Evolutionary conservation across 64 coral and sea anemone genomes (phyloP), one percentile per base, ranked within the genome.

Genomic region (Actinia tenebrosa): DNA sequence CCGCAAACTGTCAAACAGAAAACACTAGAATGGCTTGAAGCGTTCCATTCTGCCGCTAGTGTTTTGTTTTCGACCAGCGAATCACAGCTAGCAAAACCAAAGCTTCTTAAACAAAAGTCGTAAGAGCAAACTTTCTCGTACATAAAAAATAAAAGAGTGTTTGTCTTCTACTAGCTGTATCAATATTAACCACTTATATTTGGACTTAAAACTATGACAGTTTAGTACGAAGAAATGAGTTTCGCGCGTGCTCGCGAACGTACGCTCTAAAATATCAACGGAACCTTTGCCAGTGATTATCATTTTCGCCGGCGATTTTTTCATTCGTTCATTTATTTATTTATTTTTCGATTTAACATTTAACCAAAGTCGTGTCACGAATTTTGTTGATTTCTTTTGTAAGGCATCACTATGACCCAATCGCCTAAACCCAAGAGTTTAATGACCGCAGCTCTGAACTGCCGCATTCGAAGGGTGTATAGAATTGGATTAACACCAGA

Each of bases 401-500:
- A 9, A 26, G 69, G 15, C 2, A 42, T 0, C 26, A 7, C 3
- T 30, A 75, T 37, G 8, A 42, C 69, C 69, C 69, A 75, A 14
- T 75, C 25, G 23, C 69, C 11, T 1, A 72, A 19, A 53, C 75
- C 30, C n/a, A 77, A 19, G 30, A 91, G 62, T 1, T 79, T 78
- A 17, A 87, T 43, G 20, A 91, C 75, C 52, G 90, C 90, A 50
- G 56, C 56, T 10, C 90, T 52, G 19, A 87, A 91, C 20, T 77
- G 42, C 14, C 79, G 45, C 14, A 87, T 63, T 9, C 90, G 53
- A 71, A 82, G 86, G 1, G 90, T 86, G 56, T 91, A 91, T 16
- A 91, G 53, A 23, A 91, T 26, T 15, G 90, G 90, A 64, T 91
- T 91, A 43, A 91, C 81, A 4, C 90, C 90, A 2, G 84, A 80